A percentile compares a stretch with the other conserved stretches of the same genome.
These are phyloP conservation scores for Neodiprion pinetum DNA, from an alignment of 1,140 invertebrate species.

Conservation along the genomic window DNA sequence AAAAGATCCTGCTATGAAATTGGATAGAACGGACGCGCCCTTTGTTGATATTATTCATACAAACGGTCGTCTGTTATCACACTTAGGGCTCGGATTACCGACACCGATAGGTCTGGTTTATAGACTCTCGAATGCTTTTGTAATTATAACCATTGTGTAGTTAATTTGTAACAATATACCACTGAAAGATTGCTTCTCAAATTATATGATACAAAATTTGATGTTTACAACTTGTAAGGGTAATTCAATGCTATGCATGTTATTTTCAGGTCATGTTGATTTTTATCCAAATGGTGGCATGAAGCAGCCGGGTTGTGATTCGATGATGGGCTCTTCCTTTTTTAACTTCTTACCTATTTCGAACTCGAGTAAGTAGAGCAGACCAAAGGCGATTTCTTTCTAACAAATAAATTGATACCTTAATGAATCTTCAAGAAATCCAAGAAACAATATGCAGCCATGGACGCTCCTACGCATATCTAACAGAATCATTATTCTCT, in stretches of 20 bases:
- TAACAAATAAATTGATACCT: no score
- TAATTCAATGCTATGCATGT: not conserved
- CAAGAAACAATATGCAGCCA: slow-evolving; percentile 66
- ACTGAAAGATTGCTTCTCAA: no score
- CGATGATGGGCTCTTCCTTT: slow-evolving; percentile 44
- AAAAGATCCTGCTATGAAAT: slow-evolving; percentile 52
- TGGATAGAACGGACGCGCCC: slow-evolving; percentile 67
- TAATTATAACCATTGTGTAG: not conserved
- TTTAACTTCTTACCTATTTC: slow-evolving; percentile 52
- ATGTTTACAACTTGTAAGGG: no score
- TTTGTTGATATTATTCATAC: slow-evolving; percentile 78
- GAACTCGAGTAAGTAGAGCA: slow-evolving; percentile 46
- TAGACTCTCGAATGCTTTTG: not conserved
- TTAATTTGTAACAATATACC: not conserved
- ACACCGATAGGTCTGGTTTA: slow-evolving; percentile 55
- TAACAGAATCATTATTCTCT: slow-evolving; percentile 63
- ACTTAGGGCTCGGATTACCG: slow-evolving; percentile 65
- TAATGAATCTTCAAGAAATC: slow-evolving; percentile 49
- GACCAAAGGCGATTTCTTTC: not conserved
- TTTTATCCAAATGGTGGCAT: slow-evolving; percentile 76
- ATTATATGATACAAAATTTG: no score
- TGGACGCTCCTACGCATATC: slow-evolving; percentile 65
- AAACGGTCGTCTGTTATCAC: slow-evolving; percentile 58
- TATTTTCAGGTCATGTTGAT: slow-evolving; percentile 65
- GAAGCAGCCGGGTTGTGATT: slow-evolving; percentile 63